Percentiles rank a stretch among this genome's conserved stretches.
These are phyloP conservation scores for Xenops minutus DNA, from an alignment of 2,797 vertebrate genomes.

Conservation along the genomic window DNA sequence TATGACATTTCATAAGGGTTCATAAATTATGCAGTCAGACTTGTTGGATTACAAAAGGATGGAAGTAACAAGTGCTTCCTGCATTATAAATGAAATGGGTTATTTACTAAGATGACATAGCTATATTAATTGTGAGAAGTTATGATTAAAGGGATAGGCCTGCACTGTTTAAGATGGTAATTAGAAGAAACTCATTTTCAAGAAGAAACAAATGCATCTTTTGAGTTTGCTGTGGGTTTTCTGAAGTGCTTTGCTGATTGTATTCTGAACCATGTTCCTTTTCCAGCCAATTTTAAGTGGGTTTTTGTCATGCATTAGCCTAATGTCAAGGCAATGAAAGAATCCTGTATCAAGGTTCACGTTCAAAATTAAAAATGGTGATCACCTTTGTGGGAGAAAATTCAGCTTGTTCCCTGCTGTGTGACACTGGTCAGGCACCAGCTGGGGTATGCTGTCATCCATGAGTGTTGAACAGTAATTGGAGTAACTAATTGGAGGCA, in stretches of 20 bases:
- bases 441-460: not conserved
- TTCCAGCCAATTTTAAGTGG: not conserved
- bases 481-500: not conserved
- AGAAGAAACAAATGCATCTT: not conserved
- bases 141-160: conserved; percentile 3
- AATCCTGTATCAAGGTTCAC: not conserved
- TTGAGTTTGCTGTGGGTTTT: not conserved
- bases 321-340: not conserved
- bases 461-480: not conserved
- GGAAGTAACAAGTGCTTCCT: conserved; percentile 45
- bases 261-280: not conserved
- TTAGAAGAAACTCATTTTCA: not conserved
- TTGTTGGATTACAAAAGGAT: conserved; percentile 40
- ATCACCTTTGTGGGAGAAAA: not conserved
- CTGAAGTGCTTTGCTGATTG: not conserved
- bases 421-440: not conserved
- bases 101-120: conserved; percentile 26
- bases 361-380: not conserved
- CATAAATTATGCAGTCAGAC: conserved; percentile 53
- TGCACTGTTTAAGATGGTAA: not conserved
- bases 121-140: conserved; percentile 25
- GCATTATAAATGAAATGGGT: conserved; percentile 39
- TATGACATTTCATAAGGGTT: conserved; percentile 10
- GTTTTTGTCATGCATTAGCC: not conserved
- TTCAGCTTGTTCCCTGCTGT: not conserved